Evolutionary conservation across 2,113 vertebrate species (phyloP), one percentile per base, ranked within the genome.

Genomic region (Calidris pugnax): DNA sequence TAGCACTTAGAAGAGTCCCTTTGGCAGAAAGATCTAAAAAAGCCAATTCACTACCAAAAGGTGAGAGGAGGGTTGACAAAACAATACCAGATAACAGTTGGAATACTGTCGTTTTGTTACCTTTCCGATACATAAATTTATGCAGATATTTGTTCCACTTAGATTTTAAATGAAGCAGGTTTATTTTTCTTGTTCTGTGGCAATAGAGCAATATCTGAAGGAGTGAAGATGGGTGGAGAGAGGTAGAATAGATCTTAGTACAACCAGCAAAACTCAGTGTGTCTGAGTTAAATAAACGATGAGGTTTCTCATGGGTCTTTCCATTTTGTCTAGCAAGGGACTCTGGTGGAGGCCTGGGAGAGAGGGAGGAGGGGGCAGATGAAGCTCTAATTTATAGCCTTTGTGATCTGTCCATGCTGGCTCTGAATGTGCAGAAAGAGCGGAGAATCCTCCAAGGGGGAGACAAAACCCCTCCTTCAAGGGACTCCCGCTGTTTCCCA

Each of bases 341-440:
- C 16, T 77, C 22, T 32, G 10, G 5, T 3, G 2, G 18, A 75
- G 9, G 26, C 15, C 20, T 84, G 28, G 27, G 24, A 77, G 48
- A 88, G 30, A 53, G 6, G 12, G 19, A 41, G 5, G 5, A 50
- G 14, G 19, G 7, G 28, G 6, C 14, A 71, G 16, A 60, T 28
- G 28, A 83, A 68, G 23, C 15, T 78, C 1, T 60, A 43, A 30
- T 76, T 85, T 75, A 45, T 5, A 66, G 33, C 12, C 21, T 84
- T 60, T 1, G 0, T 51, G 26, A 10, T 43, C 35, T 78, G 10
- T n/a, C 19, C 5, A 1, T 1, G 1, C 27, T 69, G 35, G 7
- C 32, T 35, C 63, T 17, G 10, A 71, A 41, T 53, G 10, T 1
- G 2, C 26, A n/a, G 26, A 72, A 90, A 18, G 22, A 88, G 45